A percentile compares a stretch with the other conserved stretches of the same genome.
Evolutionary conservation across 2,797 vertebrate genomes (phyloP).

Genomic region (Pipistrellus kuhlii): DNA sequence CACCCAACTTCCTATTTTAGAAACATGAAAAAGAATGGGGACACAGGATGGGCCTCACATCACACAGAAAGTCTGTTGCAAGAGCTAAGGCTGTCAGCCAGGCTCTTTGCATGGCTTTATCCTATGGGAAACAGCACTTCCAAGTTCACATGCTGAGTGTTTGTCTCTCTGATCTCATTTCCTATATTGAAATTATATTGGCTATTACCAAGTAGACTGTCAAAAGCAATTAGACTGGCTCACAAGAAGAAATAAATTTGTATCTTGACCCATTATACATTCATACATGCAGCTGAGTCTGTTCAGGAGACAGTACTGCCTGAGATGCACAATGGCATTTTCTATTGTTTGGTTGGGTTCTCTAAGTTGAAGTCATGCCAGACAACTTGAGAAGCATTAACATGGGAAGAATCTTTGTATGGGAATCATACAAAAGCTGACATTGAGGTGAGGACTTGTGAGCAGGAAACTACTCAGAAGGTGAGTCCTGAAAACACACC

Average conservation of each 20-base stretch:
- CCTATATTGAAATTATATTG: background rate
- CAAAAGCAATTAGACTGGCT: background rate
- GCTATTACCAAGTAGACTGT: background rate
- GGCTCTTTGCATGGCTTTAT: background rate
- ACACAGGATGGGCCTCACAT: accelerated
- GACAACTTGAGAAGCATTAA: background rate
- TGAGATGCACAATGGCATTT: background rate
- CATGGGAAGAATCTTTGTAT: background rate
- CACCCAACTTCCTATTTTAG: background rate
- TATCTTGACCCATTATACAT: background rate
- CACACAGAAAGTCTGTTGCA: background rate
- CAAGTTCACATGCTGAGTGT: background rate
- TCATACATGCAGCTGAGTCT: background rate
- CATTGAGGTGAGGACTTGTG: background rate
- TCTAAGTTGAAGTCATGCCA: background rate
- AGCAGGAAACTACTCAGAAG: background rate
- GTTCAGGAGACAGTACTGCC: no score
- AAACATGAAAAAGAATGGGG: background rate
- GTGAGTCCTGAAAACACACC: background rate
- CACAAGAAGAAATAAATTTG: background rate
- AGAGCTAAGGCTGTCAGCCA: background rate
- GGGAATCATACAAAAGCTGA: background rate
- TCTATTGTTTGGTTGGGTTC: background rate
- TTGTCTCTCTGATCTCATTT: background rate
- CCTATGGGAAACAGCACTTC: background rate